These are phyloP conservation scores for Phenacoccus solenopsis DNA, from an alignment of 1,140 invertebrate species.

Conservation along the genomic window DNA sequence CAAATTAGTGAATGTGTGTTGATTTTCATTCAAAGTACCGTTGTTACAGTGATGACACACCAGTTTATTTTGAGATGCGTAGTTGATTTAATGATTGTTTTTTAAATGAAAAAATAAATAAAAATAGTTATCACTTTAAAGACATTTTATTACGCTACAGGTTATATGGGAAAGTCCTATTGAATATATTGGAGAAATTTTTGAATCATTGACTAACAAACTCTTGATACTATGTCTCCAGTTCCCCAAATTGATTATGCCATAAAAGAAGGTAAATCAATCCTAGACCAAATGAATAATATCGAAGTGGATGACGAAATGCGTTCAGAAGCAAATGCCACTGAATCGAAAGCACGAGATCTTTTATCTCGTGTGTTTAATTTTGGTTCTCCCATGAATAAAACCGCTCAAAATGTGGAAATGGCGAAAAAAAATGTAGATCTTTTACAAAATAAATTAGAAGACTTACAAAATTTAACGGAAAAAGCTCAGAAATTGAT, in stretches of 20 bases:
- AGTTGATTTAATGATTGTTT: no score
- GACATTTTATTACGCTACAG: conserved; percentile 10
- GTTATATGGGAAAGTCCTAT: no score
- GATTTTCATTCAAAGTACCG: no score
- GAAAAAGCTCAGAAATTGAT: conserved; percentile 46
- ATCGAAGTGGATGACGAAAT: conserved; percentile 13
- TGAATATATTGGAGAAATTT: no score
- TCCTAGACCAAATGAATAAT: conserved; percentile 46
- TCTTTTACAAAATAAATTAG: conserved; percentile 49
- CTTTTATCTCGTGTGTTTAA: conserved; percentile 24
- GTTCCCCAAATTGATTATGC: conserved; percentile 64
- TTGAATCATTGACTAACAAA: background rate
- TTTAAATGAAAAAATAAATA: no score
- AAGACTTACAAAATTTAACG: conserved; percentile 57
- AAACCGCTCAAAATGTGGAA: conserved; percentile 41
- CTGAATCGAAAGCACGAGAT: conserved; percentile 40
- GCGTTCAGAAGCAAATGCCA: conserved; percentile 11
- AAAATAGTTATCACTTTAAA: no score
- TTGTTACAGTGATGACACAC: no score
- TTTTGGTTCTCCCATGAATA: conserved; percentile 51
- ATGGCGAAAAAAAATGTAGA: conserved; percentile 43
- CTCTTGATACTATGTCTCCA: conserved; percentile 19
- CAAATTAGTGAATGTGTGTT: no score
- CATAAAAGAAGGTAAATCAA: conserved; percentile 53
- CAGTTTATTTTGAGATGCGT: no score